phyloP scores from a whole-genome alignment of 1,140 invertebrate genomes.

The Fopius arisanus region DNA sequence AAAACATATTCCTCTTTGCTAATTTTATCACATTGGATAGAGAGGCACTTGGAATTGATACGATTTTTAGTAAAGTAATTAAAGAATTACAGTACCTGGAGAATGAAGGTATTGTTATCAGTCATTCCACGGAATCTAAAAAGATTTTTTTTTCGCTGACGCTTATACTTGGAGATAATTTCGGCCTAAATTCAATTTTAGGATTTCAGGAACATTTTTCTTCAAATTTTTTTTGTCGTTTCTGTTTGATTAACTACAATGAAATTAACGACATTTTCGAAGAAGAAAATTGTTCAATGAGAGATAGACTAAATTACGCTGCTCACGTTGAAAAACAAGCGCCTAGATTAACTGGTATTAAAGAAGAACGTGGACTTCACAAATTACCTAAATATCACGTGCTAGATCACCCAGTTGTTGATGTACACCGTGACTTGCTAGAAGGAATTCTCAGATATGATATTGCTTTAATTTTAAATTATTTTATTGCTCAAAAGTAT shows the following conservation, averaged over 20 bases:
- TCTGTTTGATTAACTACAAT: neutral
- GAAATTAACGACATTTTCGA: neutral
- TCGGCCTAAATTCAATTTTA: neutral
- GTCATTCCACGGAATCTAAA: neutral
- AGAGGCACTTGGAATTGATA: conserved; percentile 37
- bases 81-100: conserved; percentile 44
- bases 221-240: neutral
- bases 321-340: neutral
- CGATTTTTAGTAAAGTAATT: conserved; percentile 41
- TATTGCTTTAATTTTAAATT: conserved; percentile 33
- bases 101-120: conserved; percentile 37
- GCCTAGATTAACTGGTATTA: neutral
- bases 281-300: neutral
- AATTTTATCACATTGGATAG: conserved; percentile 47
- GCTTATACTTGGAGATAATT: neutral
- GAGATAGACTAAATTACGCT: neutral
- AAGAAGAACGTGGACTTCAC: neutral
- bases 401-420: conserved; percentile 39
- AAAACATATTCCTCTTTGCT: conserved; percentile 49
- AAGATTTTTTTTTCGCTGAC: neutral
- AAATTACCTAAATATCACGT: neutral
- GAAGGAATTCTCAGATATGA: conserved; percentile 36
- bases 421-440: conserved; percentile 40
- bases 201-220: neutral
- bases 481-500: conserved; percentile 34